These are phyloP conservation scores for Heterohyrax brucei DNA, from an alignment of 2,797 vertebrate species.

Conservation along the genomic window DNA sequence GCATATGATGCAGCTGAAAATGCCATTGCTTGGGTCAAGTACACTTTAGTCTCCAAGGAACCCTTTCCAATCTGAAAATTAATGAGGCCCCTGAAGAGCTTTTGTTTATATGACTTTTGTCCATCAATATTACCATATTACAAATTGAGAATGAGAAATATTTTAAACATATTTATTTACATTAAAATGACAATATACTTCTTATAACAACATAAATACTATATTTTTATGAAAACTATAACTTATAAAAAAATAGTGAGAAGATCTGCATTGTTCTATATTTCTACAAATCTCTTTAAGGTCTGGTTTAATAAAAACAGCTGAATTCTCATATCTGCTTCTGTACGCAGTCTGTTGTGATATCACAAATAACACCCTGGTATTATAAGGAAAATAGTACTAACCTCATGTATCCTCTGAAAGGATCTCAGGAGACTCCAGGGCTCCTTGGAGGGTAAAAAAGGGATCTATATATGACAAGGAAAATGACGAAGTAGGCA, in stretches of 20 bases:
- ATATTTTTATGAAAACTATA: constrained; percentile 13
- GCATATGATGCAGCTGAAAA: too few relatives aligned
- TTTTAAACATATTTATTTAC: constrained; percentile 41
- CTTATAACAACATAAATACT: constrained; percentile 13
- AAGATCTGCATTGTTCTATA: constrained; percentile 20
- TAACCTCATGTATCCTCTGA: background rate
- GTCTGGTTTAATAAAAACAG: constrained; percentile 56
- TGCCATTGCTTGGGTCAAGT: too few relatives aligned
- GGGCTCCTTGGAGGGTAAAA: background rate
- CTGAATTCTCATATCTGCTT: background rate
- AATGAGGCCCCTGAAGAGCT: background rate
- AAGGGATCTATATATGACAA: background rate
- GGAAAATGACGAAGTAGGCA: constrained; percentile 34
- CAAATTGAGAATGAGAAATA: constrained; percentile 8
- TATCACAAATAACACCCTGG: background rate
- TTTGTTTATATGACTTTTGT: constrained; percentile 48
- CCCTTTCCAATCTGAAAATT: background rate
- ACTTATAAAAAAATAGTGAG: constrained; percentile 8
- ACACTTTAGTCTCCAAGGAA: background rate
- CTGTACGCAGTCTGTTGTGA: constrained; percentile 1
- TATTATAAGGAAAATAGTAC: constrained; percentile 23
- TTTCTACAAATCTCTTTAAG: constrained; percentile 18
- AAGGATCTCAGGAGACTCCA: background rate
- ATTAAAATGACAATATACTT: constrained; percentile 47
- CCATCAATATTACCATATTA: background rate